Evolutionary conservation across 2,113 vertebrate species (phyloP).

Genomic region (Progne subis): DNA sequence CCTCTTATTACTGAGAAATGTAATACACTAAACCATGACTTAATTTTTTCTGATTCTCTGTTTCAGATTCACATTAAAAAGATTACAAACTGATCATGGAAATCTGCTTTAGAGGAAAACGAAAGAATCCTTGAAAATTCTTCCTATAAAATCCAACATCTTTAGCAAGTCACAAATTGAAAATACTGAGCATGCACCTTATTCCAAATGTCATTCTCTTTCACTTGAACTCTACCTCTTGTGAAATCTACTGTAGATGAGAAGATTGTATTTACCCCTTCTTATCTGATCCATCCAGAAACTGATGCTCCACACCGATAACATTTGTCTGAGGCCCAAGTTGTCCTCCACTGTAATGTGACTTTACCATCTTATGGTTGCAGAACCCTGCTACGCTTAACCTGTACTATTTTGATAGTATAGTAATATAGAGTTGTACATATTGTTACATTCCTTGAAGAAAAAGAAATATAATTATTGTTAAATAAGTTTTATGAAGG

Average conservation of each 20-base stretch:
- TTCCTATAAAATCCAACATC: constrained; percentile 40
- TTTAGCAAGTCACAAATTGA: constrained; percentile 51
- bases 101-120: constrained; percentile 34
- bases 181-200: constrained; percentile 74
- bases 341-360: constrained; percentile 71
- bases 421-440: constrained; percentile 77
- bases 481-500: constrained; percentile 83
- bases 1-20: not conserved
- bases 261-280: constrained; percentile 65
- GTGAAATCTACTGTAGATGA: constrained; percentile 91
- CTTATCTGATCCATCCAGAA: constrained; percentile 69
- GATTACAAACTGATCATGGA: constrained; percentile 80
- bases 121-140: not conserved
- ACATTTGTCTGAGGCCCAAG: constrained; percentile 28
- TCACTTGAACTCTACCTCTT: constrained; percentile 83
- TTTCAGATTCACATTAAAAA: constrained; percentile 98
- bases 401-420: constrained; percentile 77
- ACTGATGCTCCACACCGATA: constrained; percentile 59
- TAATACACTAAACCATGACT: not conserved
- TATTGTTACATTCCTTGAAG: constrained; percentile 82
- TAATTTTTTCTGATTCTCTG: constrained; percentile 53
- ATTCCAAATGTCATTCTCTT: constrained; percentile 60
- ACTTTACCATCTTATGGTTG: constrained; percentile 61
- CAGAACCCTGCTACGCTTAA: constrained; percentile 63
- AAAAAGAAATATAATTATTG: constrained; percentile 70